Conservation (phyloP, 2,888 invertebrate genomes). For the Orthonychiurus folsomi region DNA sequence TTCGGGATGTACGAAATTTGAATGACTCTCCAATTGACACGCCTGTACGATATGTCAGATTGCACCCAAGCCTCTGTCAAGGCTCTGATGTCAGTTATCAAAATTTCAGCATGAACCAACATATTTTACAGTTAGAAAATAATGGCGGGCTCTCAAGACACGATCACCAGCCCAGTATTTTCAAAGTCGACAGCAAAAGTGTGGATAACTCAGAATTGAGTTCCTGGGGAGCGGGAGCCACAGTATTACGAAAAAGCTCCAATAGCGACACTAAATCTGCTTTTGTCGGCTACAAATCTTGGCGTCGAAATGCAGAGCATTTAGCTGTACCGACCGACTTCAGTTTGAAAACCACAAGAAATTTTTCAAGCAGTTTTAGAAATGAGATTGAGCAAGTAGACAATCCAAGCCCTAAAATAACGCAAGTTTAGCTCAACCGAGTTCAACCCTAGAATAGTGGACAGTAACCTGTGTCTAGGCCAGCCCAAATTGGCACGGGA, state of each 20-base stretch:
- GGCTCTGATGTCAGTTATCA: background rate
- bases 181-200: background rate
- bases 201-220: no score
- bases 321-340: background rate
- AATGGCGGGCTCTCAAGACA: background rate
- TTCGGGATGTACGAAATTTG: constrained; percentile 5
- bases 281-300: background rate
- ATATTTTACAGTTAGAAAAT: no score
- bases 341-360: background rate
- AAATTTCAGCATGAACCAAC: background rate
- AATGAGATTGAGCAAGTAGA: background rate
- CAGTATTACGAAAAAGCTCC: background rate
- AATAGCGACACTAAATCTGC: background rate
- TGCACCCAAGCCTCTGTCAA: background rate
- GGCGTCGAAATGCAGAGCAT: background rate
- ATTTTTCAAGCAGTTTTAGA: background rate
- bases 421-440: no score
- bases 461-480: no score
- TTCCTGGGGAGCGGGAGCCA: background rate
- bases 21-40: constrained; percentile 18
- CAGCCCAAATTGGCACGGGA: no score
- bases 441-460: no score
- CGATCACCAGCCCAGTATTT: background rate
- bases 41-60: no score
- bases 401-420: no score